Conservation (phyloP, 2,888 invertebrate genomes). For the Nasonia oneida region DNA sequence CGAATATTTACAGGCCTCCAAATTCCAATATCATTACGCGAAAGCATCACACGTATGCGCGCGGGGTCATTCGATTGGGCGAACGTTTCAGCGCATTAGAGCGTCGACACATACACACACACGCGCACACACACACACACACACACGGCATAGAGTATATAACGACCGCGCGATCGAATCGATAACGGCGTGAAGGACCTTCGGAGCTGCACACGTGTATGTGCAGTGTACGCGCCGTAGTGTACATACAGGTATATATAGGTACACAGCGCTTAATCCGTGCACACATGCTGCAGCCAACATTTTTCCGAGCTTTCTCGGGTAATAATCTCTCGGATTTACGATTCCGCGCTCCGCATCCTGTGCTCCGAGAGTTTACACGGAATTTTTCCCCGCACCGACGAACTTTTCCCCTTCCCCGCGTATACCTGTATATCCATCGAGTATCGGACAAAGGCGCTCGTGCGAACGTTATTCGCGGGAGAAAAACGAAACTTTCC, state of each 20-base stretch:
- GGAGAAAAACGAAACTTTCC: neutral
- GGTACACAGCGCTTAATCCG: neutral
- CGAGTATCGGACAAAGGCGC: neutral
- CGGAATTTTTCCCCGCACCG: neutral
- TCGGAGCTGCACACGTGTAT: neutral
- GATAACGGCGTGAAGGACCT: neutral
- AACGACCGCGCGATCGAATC: neutral
- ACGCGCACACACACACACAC: neutral
- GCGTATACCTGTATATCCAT: too few relatives aligned
- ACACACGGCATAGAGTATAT: neutral
- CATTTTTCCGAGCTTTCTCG: conserved; percentile 24
- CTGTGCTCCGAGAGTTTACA: neutral
- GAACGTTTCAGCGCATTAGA: neutral
- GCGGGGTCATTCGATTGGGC: neutral
- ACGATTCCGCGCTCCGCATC: neutral
- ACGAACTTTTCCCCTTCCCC: too few relatives aligned
- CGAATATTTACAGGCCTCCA: neutral
- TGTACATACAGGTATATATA: too few relatives aligned
- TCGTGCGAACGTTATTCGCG: neutral
- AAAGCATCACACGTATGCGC: neutral
- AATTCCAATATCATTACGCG: neutral
- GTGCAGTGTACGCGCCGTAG: too few relatives aligned
- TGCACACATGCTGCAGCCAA: neutral
- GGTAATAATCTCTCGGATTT: conserved; percentile 32
- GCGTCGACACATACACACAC: neutral